A percentile compares a stretch with the other conserved stretches of the same genome.
phyloP scores from a whole-genome alignment of 1,140 invertebrate genomes.

The Heliothis virescens region DNA sequence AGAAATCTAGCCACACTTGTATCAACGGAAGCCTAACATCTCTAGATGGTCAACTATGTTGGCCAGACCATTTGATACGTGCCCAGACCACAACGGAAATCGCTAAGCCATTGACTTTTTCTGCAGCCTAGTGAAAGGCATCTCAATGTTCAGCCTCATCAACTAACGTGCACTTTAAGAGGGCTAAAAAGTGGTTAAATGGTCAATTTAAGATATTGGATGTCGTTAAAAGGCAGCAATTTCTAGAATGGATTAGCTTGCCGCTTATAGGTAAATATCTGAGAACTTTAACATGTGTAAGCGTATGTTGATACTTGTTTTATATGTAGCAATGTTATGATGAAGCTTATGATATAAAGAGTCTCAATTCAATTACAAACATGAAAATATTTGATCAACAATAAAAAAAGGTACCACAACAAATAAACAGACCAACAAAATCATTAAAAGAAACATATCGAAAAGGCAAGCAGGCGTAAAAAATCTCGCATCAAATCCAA shows the following conservation, averaged over 20 bases:
- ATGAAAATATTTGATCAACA: slow-evolving; percentile 20
- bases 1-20: slow-evolving; percentile 3
- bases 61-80: slow-evolving; percentile 54
- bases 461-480: slow-evolving; percentile 77
- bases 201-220: slow-evolving; percentile 44
- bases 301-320: slow-evolving; percentile 9
- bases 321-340: background rate
- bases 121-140: slow-evolving; percentile 55
- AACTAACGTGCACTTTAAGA: slow-evolving; percentile 46
- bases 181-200: slow-evolving; percentile 46
- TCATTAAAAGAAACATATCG: slow-evolving; percentile 64
- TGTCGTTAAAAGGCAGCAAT: slow-evolving; percentile 42
- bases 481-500: slow-evolving; percentile 70
- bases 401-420: slow-evolving; percentile 28
- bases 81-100: slow-evolving; percentile 68
- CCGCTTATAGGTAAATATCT: slow-evolving; percentile 35
- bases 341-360: background rate
- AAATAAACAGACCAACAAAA: slow-evolving; percentile 72
- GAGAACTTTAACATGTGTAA: slow-evolving; percentile 34
- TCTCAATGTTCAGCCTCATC: slow-evolving; percentile 54
- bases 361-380: background rate
- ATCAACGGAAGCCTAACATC: slow-evolving; percentile 42
- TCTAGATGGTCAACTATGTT: slow-evolving; percentile 47
- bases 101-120: slow-evolving; percentile 65
- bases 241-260: slow-evolving; percentile 40